Percentiles rank a stretch among this genome's conserved stretches.
These are phyloP conservation scores for Aquatica leii DNA, from an alignment of 2,888 invertebrate species.

Conservation along the genomic window DNA sequence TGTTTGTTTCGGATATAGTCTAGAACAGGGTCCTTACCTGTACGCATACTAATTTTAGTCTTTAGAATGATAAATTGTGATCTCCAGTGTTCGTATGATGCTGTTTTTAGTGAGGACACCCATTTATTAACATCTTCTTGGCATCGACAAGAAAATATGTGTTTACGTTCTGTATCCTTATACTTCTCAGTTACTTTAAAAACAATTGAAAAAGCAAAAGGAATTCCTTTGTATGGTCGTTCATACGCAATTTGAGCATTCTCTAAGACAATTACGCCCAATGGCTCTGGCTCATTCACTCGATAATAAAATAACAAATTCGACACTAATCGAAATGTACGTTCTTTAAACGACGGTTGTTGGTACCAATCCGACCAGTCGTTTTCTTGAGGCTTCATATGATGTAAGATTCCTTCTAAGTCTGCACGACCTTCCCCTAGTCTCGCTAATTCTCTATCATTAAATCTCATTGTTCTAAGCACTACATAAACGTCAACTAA, in stretches of 20 bases:
- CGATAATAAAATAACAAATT: constrained; percentile 82
- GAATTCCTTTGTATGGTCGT: constrained; percentile 68
- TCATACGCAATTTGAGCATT: constrained; percentile 76
- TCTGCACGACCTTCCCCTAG: constrained; percentile 68
- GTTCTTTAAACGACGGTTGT: constrained; percentile 70
- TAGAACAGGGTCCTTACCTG: constrained; percentile 67
- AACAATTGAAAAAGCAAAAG: constrained; percentile 77
- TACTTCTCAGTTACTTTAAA: constrained; percentile 71
- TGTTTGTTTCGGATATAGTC: constrained; percentile 54
- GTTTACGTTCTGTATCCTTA: constrained; percentile 61
- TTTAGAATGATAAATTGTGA: constrained; percentile 71
- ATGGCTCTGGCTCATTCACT: constrained; percentile 71
- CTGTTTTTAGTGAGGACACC: constrained; percentile 72
- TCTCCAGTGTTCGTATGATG: constrained; percentile 77
- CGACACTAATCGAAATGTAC: constrained; percentile 78
- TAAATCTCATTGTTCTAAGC: constrained; percentile 71
- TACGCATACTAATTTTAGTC: constrained; percentile 71
- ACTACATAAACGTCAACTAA: too few species aligned
- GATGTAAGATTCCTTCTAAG: constrained; percentile 77
- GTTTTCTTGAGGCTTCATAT: constrained; percentile 70
- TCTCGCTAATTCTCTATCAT: constrained; percentile 72
- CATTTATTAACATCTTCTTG: constrained; percentile 76
- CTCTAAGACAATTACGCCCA: constrained; percentile 78
- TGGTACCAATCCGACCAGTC: constrained; percentile 62
- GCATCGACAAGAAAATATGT: constrained; percentile 75